Evolutionary conservation across 1,140 invertebrate species (phyloP).

Genomic region (Spodoptera litura): DNA sequence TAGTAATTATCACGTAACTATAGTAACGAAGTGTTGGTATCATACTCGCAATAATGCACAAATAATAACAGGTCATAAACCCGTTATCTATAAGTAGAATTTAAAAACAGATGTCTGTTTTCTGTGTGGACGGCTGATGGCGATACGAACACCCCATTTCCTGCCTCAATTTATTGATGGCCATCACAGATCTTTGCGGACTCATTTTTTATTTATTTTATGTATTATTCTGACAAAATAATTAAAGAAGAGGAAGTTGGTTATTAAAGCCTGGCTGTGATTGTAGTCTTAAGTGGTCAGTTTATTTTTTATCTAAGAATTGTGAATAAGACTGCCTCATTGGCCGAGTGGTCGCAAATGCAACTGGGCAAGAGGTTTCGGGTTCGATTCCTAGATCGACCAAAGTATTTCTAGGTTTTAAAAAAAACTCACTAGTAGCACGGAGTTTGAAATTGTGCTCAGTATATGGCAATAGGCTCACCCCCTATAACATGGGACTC

Average conservation of each 20-base stretch:
- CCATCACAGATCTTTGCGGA: background rate
- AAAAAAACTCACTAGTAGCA: too few relatives aligned
- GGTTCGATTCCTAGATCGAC: too few relatives aligned
- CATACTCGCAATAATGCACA: conserved; percentile 30
- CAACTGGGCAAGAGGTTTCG: too few relatives aligned
- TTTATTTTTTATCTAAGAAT: too few relatives aligned
- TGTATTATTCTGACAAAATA: background rate
- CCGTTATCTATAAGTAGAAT: conserved; percentile 28
- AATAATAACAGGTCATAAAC: conserved; percentile 30
- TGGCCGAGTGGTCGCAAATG: too few relatives aligned
- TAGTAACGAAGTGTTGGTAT: conserved; percentile 11
- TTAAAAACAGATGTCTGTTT: conserved; percentile 34
- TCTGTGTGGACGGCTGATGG: conserved; percentile 9
- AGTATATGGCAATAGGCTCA: too few relatives aligned
- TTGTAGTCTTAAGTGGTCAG: background rate
- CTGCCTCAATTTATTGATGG: conserved; percentile 21
- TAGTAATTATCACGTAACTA: conserved; percentile 9
- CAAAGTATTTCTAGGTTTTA: too few relatives aligned
- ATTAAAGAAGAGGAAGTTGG: background rate
- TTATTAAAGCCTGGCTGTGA: conserved; percentile 3
- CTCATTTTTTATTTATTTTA: background rate
- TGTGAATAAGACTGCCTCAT: too few relatives aligned
- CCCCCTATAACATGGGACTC: too few relatives aligned
- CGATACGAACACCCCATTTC: conserved; percentile 25
- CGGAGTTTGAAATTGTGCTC: too few relatives aligned